Evolutionary conservation across 2,888 invertebrate genomes (phyloP).

Genomic region (Pocota personata): DNA sequence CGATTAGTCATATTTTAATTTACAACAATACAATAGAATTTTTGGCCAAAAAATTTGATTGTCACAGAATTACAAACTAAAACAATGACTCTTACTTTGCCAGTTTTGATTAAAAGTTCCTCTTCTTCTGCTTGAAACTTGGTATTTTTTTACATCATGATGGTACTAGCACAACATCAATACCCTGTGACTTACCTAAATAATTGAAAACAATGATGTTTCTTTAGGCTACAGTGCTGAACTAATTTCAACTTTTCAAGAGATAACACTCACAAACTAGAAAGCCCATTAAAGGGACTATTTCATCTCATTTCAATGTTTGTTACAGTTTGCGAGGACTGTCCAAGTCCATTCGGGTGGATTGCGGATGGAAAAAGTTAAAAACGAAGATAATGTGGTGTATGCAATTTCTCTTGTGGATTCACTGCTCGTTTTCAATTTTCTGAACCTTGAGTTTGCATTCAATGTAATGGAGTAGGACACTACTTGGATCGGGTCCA

Average conservation of each 20-base stretch:
- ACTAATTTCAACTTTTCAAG: constrained; percentile 23
- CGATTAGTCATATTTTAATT: constrained; percentile 13
- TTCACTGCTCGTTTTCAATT: constrained; percentile 40
- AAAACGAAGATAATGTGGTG: constrained; percentile 19
- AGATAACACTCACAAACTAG: constrained; percentile 10
- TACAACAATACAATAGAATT: neutral
- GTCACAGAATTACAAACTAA: neutral
- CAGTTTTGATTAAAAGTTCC: neutral
- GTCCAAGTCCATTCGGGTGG: neutral
- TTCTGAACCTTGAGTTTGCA: constrained; percentile 9
- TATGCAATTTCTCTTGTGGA: constrained; percentile 29
- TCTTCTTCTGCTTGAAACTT: neutral
- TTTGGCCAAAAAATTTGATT: neutral
- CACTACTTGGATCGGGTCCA: constrained; percentile 6
- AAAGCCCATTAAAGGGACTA: constrained; percentile 20
- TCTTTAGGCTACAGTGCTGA: neutral
- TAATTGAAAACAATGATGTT: constrained; percentile 23
- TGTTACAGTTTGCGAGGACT: constrained; percentile 6
- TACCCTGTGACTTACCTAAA: neutral
- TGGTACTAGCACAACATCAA: neutral
- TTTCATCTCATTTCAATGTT: constrained; percentile 30
- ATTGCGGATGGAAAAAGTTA: constrained; percentile 12
- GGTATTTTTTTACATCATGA: neutral
- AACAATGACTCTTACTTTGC: neutral
- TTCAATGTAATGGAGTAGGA: constrained; percentile 3